Base-by-base conservation (phyloP, 1,140 invertebrate species). In the Heliconius congener region DNA sequence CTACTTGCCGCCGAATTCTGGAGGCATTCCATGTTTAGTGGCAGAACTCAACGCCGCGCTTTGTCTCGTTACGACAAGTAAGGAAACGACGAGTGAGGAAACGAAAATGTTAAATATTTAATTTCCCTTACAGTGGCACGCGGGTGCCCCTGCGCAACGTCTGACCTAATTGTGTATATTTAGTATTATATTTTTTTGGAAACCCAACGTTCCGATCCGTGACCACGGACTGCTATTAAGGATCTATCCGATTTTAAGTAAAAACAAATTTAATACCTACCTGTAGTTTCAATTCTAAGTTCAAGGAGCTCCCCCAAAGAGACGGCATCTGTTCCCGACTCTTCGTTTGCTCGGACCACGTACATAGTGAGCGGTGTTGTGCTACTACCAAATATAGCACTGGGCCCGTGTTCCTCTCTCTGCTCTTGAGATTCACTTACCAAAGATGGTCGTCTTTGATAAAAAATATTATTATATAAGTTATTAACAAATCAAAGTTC, bases 221-320 rank as follows among this genome's bases (percentile, higher is more conserved):
- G 11, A 46, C 42, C 42, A 3, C 13, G 13, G 3, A 13, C 39
- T 42, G 3, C 0, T 3, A 2, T 46, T 3, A 46, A 46, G 4
- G 13, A 46, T 46, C 3, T 46, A 46, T 46, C 13, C 11, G 11
- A 4, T 46, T 46, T 46, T 46, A 46, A 46, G 13, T 46, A 46
- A 46, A 46, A 46, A 3, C 3, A 46, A 46, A 52, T 52, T 5
- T 19, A 52, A 1, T 52, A 52, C 50, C 5, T 79, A 91, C 91
- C 91, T 52, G 88, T 87, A 23, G 92, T 90, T 77, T 95, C 94
- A 13, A 95, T 91, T n/a, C 93, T 82, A 8, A 94, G 80, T 76
- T 95, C 93, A 1, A 95, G 88, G 4, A 88, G 88, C 75, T 95
- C 94, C 1, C 94, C 94, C 2, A 95, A 85, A 23, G 92, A 88